Base-by-base conservation (phyloP, 2,797 vertebrate species). In the Crocidura indochinensis region DNA sequence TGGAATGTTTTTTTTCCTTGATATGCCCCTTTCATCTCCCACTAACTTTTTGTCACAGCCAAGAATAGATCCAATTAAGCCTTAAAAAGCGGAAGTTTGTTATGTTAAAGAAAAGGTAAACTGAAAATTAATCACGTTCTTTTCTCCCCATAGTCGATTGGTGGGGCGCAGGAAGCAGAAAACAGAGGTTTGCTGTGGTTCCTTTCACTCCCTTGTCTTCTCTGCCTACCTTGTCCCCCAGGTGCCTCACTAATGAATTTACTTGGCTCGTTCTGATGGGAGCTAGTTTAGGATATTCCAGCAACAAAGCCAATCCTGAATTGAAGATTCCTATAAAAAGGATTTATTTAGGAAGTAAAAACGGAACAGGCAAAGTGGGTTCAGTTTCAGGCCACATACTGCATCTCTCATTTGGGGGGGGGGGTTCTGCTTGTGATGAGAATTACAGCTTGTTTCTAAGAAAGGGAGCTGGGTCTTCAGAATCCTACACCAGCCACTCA, bases 11-110 rank as follows among this genome's bases (percentile, higher is more conserved):
- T 97, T 97, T 95, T 95, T 94, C 84, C 94, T 95, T 97, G 90
- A 93, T 97, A 90, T 96, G 91, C 62, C 77, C 92, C 96, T 98
- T 98, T 97, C 97, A 97, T 98, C 97, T 97, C 96, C 91, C 75
- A 95, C 95, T 94, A 96, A 97, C 91, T 96, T 97, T 96, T 95
- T 97, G 94, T 97, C 96, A 94, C 89, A 93, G 96, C 94, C 95
- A 95, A 95, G 95, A 98, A 96, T 83, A 97, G 95, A 94, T 89
- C 92, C 94, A 90, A 97, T 97, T 97, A 98, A 97, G 96, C 91
- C 53, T 91, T 85, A 83, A 88, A 94, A 96, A 95, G 72, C 91
- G 6, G 78, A 97, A 95, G 84, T 96, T 96, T 96, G 87, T 94
- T 97, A 84, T 29, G 3, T 85, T 96, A 93, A 97, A 96, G 91